Conservation (phyloP, 2,888 invertebrate genomes). For the Drosophila fulvimacula region DNA sequence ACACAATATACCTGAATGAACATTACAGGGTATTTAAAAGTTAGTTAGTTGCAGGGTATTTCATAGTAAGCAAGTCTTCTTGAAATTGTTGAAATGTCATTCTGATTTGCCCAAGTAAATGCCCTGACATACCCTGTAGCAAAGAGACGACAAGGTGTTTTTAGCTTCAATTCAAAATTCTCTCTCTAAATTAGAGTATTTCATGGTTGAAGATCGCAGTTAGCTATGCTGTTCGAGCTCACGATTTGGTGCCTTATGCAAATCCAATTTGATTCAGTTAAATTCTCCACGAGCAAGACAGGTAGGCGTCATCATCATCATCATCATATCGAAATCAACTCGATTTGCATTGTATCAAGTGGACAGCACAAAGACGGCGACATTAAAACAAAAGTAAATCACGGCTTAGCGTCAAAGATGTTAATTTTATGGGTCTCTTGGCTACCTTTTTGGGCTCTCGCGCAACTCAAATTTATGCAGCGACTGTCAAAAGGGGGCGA, state of each 20-base stretch:
- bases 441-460: slow-evolving; percentile 67
- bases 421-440: slow-evolving; percentile 69
- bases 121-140: background rate
- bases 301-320: slow-evolving; percentile 66
- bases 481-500: slow-evolving; percentile 61
- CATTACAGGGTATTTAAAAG: no score
- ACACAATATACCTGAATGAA: no score
- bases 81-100: background rate
- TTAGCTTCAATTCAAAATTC: background rate
- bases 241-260: slow-evolving; percentile 55
- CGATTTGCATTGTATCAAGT: slow-evolving; percentile 57
- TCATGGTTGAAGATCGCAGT: background rate
- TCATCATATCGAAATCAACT: slow-evolving; percentile 56
- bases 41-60: no score
- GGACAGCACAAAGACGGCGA: slow-evolving; percentile 65
- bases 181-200: slow-evolving; percentile 9
- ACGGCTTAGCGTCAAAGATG: slow-evolving; percentile 82
- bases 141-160: background rate
- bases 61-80: no score
- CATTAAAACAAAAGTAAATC: slow-evolving; percentile 84
- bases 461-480: slow-evolving; percentile 61
- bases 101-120: background rate
- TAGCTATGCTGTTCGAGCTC: slow-evolving; percentile 6
- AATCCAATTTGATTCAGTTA: slow-evolving; percentile 71
- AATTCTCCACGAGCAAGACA: slow-evolving; percentile 47